Base-by-base conservation (phyloP, 2,797 vertebrate genomes). In the Sciurus carolinensis region DNA sequence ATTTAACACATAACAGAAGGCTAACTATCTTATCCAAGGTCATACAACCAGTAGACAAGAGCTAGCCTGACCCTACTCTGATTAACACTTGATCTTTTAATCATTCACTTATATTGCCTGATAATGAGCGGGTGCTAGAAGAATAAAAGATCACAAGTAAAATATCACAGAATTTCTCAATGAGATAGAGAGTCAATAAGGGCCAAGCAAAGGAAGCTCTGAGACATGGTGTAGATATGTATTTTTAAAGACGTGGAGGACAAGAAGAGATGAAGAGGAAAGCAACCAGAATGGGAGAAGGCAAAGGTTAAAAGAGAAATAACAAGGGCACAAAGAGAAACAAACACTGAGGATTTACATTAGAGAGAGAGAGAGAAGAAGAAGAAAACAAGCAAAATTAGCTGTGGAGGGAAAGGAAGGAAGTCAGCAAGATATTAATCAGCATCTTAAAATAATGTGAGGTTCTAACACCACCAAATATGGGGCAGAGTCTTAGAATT, bases 61-160 rank as follows among this genome's bases (percentile, higher is more conserved):
- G 11, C 7, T 72, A 44, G 59, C 1, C 64, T 67, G 75, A 94
- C 2, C 22, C 71, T 6, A 17, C 2, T 22, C 57, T 59, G 57
- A 59, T 9, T 22, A 0, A 57, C 18, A 57, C 54, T 88, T 84
- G 86, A 72, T 50, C 36, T 80, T 95, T 94, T 72, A 95, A 79
- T 20, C 91, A 47, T 75, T 28, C 10, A 10, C 39, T 82, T 76
- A 86, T 50, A 80, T 36, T 33, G 22, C 9, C 15, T 95, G n/a
- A 30, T n/a, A 75, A n/a, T 69, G 14, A 95, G 36, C 93, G 13
- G 36, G 47, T 83, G n/a, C 69, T 8, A 82, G 50, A 5, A 94
- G 24, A 91, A 87, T 82, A 47, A 91, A 91, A 75, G 59, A 67
- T 54, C 36, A 57, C 13, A 7, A 10, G 22, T 88, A 64, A 79